phyloP scores from a whole-genome alignment of 2,888 invertebrate species.

The Frankliniella fusca region DNA sequence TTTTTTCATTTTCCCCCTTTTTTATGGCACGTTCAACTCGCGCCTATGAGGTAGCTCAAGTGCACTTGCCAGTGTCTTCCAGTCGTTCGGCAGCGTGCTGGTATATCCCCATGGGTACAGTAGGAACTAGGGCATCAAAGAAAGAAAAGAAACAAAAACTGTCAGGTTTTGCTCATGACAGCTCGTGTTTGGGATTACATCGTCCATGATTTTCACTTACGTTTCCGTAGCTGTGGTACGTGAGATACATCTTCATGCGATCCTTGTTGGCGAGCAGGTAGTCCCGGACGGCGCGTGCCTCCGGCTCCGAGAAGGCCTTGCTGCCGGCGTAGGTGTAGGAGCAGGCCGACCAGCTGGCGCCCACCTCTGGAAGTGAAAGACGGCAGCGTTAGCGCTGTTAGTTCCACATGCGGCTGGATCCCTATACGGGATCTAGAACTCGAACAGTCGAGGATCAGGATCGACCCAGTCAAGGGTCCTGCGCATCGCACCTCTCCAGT shows the following conservation, averaged over 20 bases:
- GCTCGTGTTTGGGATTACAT: no score
- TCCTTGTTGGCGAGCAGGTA: constrained; percentile 47
- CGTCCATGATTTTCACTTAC: constrained; percentile 45
- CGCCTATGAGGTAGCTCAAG: neutral
- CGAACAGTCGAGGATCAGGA: no score
- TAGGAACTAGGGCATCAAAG: constrained; percentile 71
- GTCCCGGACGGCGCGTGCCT: constrained; percentile 63
- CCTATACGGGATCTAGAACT: no score
- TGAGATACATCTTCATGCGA: constrained; percentile 54
- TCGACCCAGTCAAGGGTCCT: no score
- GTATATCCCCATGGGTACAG: constrained; percentile 74
- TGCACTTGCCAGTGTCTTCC: constrained; percentile 39
- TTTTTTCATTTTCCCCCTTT: no score
- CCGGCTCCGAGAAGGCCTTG: constrained; percentile 80
- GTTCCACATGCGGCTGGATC: no score
- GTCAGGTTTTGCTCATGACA: neutral
- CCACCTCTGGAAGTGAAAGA: constrained; percentile 44
- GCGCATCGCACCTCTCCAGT: constrained; percentile 47
- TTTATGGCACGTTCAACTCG: neutral
- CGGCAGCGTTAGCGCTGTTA: neutral
- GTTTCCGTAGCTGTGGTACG: constrained; percentile 76
- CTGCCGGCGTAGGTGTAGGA: constrained; percentile 75
- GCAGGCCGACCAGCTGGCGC: constrained; percentile 78
- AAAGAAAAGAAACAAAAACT: neutral
- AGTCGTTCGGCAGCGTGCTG: constrained; percentile 38